Base-by-base conservation (phyloP, 2,797 vertebrate genomes). In the Cynopterus sphinx region DNA sequence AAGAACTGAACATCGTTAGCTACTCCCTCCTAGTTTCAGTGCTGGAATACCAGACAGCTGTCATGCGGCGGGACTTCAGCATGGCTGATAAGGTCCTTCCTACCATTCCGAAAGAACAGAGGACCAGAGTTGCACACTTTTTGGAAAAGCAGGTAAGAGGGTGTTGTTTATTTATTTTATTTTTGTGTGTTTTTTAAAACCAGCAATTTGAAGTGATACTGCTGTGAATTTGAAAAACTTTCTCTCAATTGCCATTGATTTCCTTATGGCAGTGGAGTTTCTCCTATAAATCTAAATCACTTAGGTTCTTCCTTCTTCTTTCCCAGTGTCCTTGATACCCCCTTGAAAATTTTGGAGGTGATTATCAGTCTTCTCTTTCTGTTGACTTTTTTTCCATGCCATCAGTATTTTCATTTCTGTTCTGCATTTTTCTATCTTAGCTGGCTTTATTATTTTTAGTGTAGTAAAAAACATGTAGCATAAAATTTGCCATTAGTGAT, bases 51-150 rank as follows among this genome's bases (percentile, higher is more conserved):
- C 99, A 99, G 98, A 99, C 99, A 0, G 99, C 99, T 0, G 99
- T 99, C 73, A 99, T 99, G 99, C 99, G 99, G 91, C 99, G 99
- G 97, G 99, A 99, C 97, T 99, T 99, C 21, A 91, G 99, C 91
- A 99, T 99, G 99, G 99, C 99, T 1, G 99, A 99, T 97, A 99
- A 99, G 96, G 99, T 99, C 87, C 99, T 99, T 16, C 99, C 99
- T 65, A 99, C 99, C 22, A 99, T 99, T 98, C 99, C 99, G 31
- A 99, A 99, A 98, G 99, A 99, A 95, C 99, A 99, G 98, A 99
- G 99, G 92, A 99, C 99, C 95, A 99, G 99, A 93, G 99, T 99
- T 51, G 99, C 99, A 26, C 99, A 99, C 97, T 99, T 99, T 98
- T 98, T 99, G 97, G 99, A 99, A 98, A 99, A 99, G 98, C 99